Percentiles rank a stretch among this genome's conserved stretches.
Conservation (phyloP, 1,140 invertebrate species). For the Camponotus floridanus region DNA sequence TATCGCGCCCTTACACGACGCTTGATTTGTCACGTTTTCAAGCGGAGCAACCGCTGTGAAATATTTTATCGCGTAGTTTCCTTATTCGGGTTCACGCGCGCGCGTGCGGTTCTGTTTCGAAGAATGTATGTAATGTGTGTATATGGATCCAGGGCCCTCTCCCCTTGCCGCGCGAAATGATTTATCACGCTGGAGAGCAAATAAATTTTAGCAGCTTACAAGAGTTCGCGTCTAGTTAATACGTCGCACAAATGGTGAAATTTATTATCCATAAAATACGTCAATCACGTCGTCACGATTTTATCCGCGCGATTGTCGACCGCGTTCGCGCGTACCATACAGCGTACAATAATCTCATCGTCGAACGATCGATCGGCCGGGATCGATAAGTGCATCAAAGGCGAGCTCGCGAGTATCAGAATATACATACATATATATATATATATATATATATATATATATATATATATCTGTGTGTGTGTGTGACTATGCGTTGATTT, state of each 20-base stretch:
- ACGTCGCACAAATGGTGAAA: conserved; percentile 52
- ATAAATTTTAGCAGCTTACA: conserved; percentile 52
- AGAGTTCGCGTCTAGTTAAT: conserved; percentile 62
- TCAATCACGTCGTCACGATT: conserved; percentile 56
- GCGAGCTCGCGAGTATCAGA: conserved; percentile 43
- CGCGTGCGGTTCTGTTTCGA: neutral
- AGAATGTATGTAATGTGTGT: neutral
- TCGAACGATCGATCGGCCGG: conserved; percentile 7
- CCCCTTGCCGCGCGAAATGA: neutral
- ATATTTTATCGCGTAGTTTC: conserved; percentile 44
- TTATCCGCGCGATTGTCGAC: conserved; percentile 39
- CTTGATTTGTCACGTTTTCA: conserved; percentile 32
- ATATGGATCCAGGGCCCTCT: too few species aligned
- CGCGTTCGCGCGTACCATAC: conserved; percentile 9
- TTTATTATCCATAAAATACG: conserved; percentile 63
- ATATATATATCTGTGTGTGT: neutral
- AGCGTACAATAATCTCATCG: conserved; percentile 55
- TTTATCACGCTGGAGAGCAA: conserved; percentile 23
- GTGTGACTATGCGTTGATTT: conserved; percentile 57
- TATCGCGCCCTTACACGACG: conserved; percentile 28
- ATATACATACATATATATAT: neutral
- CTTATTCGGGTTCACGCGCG: conserved; percentile 25
- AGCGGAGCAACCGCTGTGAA: conserved; percentile 30
- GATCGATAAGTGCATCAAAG: conserved; percentile 62
- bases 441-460: neutral